A percentile compares a stretch with the other conserved stretches of the same genome.
Conservation (phyloP, 2,888 invertebrate species). For the Nemoura dubitans region DNA sequence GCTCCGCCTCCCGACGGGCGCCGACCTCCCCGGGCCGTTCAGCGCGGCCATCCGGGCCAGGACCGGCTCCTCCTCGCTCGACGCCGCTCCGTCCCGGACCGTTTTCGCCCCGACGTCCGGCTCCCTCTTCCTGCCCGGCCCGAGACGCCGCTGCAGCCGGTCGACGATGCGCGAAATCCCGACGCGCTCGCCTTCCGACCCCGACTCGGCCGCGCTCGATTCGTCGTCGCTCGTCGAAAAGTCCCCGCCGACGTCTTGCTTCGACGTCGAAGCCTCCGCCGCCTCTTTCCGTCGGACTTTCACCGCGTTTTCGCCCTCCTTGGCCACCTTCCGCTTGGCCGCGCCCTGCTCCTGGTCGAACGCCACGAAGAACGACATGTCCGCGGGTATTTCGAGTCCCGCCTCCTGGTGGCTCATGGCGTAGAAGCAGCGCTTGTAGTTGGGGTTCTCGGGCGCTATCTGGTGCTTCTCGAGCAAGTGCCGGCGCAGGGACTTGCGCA, state of each 20-base stretch:
- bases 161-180: slow-evolving; percentile 22
- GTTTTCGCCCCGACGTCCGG: slow-evolving; percentile 46
- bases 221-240: background rate
- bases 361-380: slow-evolving; percentile 30
- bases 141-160: slow-evolving; percentile 28
- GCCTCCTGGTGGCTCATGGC: slow-evolving; percentile 53
- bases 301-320: background rate
- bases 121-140: slow-evolving; percentile 45
- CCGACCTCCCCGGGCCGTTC: background rate
- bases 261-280: slow-evolving; percentile 33
- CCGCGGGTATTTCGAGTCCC: slow-evolving; percentile 52
- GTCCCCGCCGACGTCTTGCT: background rate
- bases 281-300: background rate
- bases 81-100: slow-evolving; percentile 4
- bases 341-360: background rate
- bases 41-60: slow-evolving; percentile 25
- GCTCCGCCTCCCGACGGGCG: slow-evolving; percentile 18
- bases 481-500: slow-evolving; percentile 62
- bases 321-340: background rate
- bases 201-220: background rate
- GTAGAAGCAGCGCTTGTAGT: slow-evolving; percentile 51
- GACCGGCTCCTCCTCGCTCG: slow-evolving; percentile 35
- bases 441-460: slow-evolving; percentile 50
- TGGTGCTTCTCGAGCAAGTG: slow-evolving; percentile 63
- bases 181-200: background rate